Evolutionary conservation across 2,888 invertebrate genomes (phyloP).

Genomic region (Drosophila lutescens): DNA sequence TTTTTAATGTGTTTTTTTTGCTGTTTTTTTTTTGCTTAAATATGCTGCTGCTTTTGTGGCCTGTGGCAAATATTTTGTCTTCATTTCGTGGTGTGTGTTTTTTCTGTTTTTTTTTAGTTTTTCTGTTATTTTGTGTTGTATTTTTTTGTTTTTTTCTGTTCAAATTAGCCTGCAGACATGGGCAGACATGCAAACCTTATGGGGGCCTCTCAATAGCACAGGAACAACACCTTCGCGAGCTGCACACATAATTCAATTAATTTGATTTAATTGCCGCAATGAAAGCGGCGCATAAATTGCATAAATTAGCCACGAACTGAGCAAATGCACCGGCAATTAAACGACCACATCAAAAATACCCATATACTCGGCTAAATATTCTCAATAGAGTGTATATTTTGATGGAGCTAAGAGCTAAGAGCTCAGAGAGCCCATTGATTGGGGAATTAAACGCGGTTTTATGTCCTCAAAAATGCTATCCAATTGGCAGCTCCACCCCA

Average conservation of each 20-base stretch:
- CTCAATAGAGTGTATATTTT: background rate
- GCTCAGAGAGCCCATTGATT: background rate
- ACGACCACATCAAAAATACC: constrained; percentile 15
- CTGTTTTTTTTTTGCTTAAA: constrained; percentile 19
- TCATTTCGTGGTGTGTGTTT: constrained; percentile 34
- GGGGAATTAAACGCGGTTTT: constrained; percentile 4
- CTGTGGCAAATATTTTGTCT: constrained; percentile 50
- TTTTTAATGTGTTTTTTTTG: constrained; percentile 39
- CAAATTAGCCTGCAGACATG: constrained; percentile 55
- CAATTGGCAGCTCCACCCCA: constrained; percentile 25
- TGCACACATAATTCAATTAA: constrained; percentile 56
- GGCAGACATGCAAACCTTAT: constrained; percentile 52
- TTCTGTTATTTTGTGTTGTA: constrained; percentile 20
- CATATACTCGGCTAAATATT: constrained; percentile 8
- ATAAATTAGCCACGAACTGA: constrained; percentile 45
- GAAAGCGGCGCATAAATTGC: constrained; percentile 56
- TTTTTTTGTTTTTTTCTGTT: constrained; percentile 22
- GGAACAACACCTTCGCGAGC: constrained; percentile 47
- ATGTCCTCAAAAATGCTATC: background rate
- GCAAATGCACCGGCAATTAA: constrained; percentile 23
- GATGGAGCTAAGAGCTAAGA: too few relatives aligned
- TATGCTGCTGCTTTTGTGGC: constrained; percentile 37
- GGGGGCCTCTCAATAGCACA: constrained; percentile 12
- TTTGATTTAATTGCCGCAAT: constrained; percentile 62
- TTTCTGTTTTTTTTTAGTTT: constrained; percentile 11